phyloP scores from a whole-genome alignment of 2,888 invertebrate genomes.

The Liopterus haemorrhoidalis region DNA sequence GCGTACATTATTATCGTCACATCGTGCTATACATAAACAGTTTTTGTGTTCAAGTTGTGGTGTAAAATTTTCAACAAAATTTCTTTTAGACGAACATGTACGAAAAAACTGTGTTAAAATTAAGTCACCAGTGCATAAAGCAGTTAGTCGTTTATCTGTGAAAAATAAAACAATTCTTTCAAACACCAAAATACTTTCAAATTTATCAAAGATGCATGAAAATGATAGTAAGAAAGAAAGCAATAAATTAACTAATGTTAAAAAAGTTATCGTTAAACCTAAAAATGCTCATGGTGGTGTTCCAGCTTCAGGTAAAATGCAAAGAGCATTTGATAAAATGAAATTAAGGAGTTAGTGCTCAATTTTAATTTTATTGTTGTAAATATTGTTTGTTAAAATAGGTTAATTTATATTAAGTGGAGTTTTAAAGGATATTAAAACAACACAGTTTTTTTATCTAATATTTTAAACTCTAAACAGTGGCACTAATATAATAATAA shows the following conservation, averaged over 20 bases:
- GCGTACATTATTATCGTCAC: slow-evolving; percentile 32
- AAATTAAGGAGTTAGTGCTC: slow-evolving; percentile 15
- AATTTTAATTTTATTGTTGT: too few species aligned
- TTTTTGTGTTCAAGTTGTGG: slow-evolving; percentile 38
- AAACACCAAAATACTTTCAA: slow-evolving; percentile 12
- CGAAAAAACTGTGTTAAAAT: slow-evolving; percentile 40
- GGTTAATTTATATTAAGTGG: too few species aligned
- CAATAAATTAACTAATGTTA: not conserved
- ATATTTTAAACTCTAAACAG: too few species aligned
- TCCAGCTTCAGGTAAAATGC: slow-evolving; percentile 33
- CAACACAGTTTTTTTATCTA: too few species aligned
- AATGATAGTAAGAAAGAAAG: not conserved
- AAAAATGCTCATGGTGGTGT: slow-evolving; percentile 35
- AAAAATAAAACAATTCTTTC: slow-evolving; percentile 10
- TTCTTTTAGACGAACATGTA: slow-evolving; percentile 40
- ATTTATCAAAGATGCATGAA: slow-evolving; percentile 3
- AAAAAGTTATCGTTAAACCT: slow-evolving; percentile 9
- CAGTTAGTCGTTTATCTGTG: slow-evolving; percentile 12
- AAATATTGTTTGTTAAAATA: too few species aligned
- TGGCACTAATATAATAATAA: too few species aligned
- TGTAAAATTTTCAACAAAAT: slow-evolving; percentile 36
- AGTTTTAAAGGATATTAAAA: too few species aligned
- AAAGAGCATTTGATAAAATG: slow-evolving; percentile 30
- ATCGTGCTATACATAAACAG: slow-evolving; percentile 37
- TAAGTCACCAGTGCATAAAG: slow-evolving; percentile 7